Base-by-base conservation (phyloP, 2,888 invertebrate species). In the Hydropsyche betteni region DNA sequence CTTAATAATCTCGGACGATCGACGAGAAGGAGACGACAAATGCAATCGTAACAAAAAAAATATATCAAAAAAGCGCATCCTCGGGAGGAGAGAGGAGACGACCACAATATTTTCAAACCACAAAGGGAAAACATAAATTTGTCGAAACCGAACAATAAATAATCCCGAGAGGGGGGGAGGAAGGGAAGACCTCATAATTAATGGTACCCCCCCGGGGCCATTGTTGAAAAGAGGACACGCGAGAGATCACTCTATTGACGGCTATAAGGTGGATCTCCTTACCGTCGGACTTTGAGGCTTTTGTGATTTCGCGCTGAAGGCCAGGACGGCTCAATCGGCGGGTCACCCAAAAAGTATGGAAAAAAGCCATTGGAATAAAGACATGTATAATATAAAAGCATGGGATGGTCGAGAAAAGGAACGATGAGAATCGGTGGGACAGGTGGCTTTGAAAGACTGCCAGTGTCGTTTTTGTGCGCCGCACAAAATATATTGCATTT, bases 91-190 rank as follows among this genome's bases (percentile, higher is more conserved):
- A 44, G 44, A 44, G 44, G 44, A 44, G 44, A 44, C 44, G 44
- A 74, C 76, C 76, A 74, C 69, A 77, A 77, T 68, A 75, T 77
- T 75, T 76, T 75, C 68, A 76, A 76, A 76, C 79, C 79, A 79
- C 79, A 79, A 79, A 75, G 68, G 80, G 77, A 79, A 78, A 80
- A 79, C 80, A 79, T 80, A 79, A 80, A 80, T 80, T 80, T 80
- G 76, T 79, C 79, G 78, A 79, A 80, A 77, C 79, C 77, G 68
- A 74, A 76, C 79, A 75, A 77, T 78, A 78, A 80, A 80, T 77
- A 75, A 77, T 77, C 61, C 58, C 33, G 73, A 64, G 24, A 71
- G 53, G 70, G 69, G 74, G 44, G 73, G 55, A 52, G 73, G 55
- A 36, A 52, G 44, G 10, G 44, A 10, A 10, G 44, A 44, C 44